phyloP scores from a whole-genome alignment of 2,888 invertebrate genomes.

The Dendrolimus pini region DNA sequence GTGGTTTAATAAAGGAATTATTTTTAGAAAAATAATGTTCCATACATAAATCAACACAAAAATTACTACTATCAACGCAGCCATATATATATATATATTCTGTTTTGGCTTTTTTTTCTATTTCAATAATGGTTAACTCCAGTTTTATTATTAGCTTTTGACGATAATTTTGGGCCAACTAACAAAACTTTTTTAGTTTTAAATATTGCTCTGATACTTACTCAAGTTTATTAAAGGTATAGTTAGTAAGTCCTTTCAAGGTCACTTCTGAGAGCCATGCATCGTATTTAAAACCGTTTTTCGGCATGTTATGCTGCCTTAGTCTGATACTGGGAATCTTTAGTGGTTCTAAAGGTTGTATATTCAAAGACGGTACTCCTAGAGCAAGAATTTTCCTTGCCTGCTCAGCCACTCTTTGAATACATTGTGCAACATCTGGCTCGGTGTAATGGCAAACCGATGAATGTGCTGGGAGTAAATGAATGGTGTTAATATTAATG shows the following conservation, averaged over 20 bases:
- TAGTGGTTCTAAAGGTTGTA: conserved; percentile 78
- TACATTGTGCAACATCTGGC: conserved; percentile 74
- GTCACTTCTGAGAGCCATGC: conserved; percentile 67
- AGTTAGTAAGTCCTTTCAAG: conserved; percentile 65
- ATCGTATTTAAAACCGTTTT: conserved; percentile 69
- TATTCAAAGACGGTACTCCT: conserved; percentile 76
- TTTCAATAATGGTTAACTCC: too few species aligned
- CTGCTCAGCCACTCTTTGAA: conserved; percentile 70
- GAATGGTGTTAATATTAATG: not conserved
- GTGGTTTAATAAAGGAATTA: not conserved
- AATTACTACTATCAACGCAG: too few species aligned
- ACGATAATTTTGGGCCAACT: too few species aligned
- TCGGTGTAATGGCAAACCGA: conserved; percentile 75
- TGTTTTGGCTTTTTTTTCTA: too few species aligned
- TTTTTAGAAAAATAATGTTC: not conserved
- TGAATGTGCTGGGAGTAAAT: conserved; percentile 10
- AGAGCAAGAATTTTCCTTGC: conserved; percentile 66
- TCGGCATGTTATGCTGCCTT: conserved; percentile 69
- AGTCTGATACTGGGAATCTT: conserved; percentile 75
- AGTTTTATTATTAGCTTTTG: too few species aligned
- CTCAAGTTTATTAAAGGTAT: conserved; percentile 68
- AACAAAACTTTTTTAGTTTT: too few species aligned
- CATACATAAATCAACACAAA: not conserved
- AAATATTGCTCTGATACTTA: conserved; percentile 33
- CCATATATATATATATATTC: too few species aligned